A percentile compares a stretch with the other conserved stretches of the same genome.
Evolutionary conservation across 2,113 vertebrate species (phyloP).

Genomic region (Tupaia tana): DNA sequence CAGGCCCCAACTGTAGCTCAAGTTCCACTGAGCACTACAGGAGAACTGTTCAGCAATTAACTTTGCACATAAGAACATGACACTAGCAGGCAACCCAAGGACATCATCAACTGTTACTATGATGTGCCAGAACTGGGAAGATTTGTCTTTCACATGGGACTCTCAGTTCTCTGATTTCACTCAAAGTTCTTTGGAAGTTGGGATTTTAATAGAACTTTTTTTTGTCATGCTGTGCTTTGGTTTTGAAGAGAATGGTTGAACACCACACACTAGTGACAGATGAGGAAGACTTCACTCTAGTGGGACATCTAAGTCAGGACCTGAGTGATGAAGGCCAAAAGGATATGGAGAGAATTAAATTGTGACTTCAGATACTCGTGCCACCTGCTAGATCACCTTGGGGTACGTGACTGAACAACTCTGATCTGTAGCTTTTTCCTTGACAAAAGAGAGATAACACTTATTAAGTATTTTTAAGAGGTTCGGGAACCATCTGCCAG

Average conservation of each 20-base stretch:
- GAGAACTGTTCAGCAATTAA: no score
- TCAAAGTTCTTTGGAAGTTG: neutral
- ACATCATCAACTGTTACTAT: no score
- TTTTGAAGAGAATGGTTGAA: neutral
- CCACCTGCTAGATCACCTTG: neutral
- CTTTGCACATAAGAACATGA: neutral
- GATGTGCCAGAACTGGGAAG: neutral
- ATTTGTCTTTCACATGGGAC: neutral
- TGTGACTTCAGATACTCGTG: neutral
- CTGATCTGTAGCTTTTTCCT: neutral
- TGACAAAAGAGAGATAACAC: neutral
- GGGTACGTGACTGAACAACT: neutral
- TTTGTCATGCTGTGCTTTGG: neutral
- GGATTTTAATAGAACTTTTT: neutral
- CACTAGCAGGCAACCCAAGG: neutral
- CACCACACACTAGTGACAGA: accelerated
- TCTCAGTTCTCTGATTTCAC: neutral
- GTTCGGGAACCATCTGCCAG: neutral
- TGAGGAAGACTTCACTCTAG: neutral
- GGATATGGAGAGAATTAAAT: neutral
- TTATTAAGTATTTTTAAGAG: neutral
- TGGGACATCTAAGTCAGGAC: neutral
- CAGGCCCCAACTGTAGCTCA: neutral
- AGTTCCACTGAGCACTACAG: no score
- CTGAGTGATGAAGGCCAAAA: neutral